Percentiles rank a stretch among this genome's conserved stretches.
Evolutionary conservation across 2,113 vertebrate species (phyloP).

Genomic region (Tauraco erythrolophus): DNA sequence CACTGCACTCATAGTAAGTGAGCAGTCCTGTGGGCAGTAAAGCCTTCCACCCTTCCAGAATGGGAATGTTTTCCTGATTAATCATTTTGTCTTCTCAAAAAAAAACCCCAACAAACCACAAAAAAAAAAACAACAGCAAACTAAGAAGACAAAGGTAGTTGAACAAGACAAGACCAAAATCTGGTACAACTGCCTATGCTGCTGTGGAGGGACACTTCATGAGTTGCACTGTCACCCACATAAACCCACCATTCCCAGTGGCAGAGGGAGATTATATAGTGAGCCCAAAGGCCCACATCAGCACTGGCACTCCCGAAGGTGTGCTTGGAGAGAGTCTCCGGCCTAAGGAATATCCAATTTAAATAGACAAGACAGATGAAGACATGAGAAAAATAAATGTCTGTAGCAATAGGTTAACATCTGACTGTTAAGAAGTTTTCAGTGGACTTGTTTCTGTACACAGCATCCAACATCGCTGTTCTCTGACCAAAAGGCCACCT

Average conservation of each 20-base stretch:
- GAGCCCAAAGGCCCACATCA: neutral
- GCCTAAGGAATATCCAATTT: neutral
- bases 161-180: neutral
- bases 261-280: neutral
- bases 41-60: neutral
- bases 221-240: accelerated
- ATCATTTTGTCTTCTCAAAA: neutral
- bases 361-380: neutral
- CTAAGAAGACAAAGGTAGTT: neutral
- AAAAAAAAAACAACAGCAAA: neutral
- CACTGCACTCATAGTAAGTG: neutral
- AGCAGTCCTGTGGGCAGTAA: neutral
- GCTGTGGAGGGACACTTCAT: neutral
- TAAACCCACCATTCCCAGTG: accelerated
- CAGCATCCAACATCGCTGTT: neutral
- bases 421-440: neutral
- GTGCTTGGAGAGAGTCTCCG: neutral
- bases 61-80: neutral
- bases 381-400: neutral
- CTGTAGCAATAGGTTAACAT: neutral
- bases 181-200: neutral
- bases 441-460: neutral
- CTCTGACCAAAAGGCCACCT: neutral
- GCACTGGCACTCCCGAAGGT: neutral
- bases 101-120: neutral